A percentile compares a stretch with the other conserved stretches of the same genome.
Conservation (phyloP, 2,113 vertebrate genomes). For the Aptenodytes patagonicus region DNA sequence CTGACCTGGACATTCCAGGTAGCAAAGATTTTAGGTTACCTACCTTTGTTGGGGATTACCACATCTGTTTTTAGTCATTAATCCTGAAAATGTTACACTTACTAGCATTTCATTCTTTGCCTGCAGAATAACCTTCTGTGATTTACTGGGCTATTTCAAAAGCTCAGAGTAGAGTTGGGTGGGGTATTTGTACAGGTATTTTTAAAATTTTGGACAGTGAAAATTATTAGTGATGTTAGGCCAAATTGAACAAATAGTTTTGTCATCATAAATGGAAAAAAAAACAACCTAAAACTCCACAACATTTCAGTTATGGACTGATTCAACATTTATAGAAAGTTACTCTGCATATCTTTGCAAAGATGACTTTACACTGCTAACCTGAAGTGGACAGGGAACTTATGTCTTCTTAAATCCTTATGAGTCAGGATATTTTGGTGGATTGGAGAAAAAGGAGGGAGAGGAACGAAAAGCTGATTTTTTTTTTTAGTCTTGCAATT, state of each 20-base stretch:
- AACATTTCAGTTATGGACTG: not conserved
- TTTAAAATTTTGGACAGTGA: not conserved
- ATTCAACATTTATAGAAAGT: not conserved
- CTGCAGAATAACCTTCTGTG: not conserved
- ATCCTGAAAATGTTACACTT: not conserved
- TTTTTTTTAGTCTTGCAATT: not conserved
- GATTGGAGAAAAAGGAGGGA: not conserved
- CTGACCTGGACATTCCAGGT: not conserved
- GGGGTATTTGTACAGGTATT: not conserved
- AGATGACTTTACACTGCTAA: not conserved
- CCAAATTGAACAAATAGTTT: not conserved
- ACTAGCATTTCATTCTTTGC: not conserved
- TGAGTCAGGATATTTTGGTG: not conserved
- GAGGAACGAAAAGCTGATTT: not conserved
- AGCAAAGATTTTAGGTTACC: not conserved
- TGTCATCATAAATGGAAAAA: not conserved
- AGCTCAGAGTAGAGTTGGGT: not conserved
- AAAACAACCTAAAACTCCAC: not conserved
- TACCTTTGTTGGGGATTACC: not conserved
- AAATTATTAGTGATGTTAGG: not conserved
- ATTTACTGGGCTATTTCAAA: not conserved
- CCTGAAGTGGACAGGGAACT: not conserved
- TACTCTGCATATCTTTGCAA: not conserved
- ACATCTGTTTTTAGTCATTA: accelerated
- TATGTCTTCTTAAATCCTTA: accelerated